Conservation (phyloP, 2,797 vertebrate genomes). For the Darevskia mixta region DNA sequence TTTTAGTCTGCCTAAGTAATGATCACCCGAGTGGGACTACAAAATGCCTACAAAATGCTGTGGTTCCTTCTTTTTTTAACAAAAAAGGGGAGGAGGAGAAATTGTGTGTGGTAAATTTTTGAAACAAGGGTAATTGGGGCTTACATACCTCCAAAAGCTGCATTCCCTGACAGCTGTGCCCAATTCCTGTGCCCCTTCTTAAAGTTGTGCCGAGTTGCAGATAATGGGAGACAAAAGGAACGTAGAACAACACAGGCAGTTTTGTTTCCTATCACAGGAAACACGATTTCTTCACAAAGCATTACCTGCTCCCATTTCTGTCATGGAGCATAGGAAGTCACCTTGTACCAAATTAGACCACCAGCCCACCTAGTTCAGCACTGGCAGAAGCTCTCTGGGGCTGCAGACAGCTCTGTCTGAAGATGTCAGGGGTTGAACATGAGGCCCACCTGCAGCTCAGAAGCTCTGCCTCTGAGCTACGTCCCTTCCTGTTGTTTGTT, state of each 20-base stretch:
- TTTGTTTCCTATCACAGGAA: no score
- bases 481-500: no score
- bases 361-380: no score
- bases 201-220: neutral
- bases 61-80: neutral
- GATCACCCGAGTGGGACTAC: neutral
- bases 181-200: neutral
- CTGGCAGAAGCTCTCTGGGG: no score
- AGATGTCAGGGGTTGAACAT: neutral
- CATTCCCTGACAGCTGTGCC: no score
- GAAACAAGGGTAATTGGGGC: neutral
- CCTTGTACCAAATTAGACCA: no score
- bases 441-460: neutral
- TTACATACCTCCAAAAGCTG: neutral
- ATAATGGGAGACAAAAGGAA: neutral
- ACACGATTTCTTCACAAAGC: neutral
- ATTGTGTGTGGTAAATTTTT: neutral
- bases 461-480: neutral
- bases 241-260: neutral
- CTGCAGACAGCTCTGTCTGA: no score
- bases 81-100: neutral
- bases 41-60: neutral
- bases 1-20: slow-evolving; percentile 5
- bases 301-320: no score
- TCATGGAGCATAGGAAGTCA: no score